Conservation (phyloP, 2,113 vertebrate species). For the Micronycteris hirsuta region DNA sequence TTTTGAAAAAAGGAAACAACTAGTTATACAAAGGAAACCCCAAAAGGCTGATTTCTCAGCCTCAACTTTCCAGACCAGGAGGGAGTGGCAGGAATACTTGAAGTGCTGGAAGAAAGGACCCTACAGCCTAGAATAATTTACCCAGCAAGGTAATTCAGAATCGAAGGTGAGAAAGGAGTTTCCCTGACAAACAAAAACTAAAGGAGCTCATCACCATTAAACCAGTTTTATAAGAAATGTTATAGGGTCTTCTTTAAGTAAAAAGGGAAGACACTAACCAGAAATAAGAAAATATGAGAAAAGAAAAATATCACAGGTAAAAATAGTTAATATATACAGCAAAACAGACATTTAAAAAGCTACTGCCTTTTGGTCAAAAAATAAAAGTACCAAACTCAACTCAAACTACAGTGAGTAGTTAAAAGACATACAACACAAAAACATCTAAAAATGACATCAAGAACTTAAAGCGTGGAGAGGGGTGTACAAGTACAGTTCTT, state of each 20-base stretch:
- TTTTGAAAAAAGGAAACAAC: background rate
- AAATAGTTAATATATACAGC: background rate
- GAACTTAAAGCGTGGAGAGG: background rate
- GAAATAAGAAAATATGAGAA: background rate
- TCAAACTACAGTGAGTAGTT: no score
- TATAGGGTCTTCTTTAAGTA: background rate
- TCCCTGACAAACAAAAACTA: background rate
- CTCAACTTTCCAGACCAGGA: background rate
- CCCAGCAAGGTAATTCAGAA: background rate
- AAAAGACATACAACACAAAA: background rate
- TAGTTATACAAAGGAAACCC: background rate
- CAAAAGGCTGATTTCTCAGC: background rate
- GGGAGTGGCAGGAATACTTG: background rate
- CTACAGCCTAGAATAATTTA: background rate
- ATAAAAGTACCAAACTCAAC: no score
- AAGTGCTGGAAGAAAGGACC: background rate
- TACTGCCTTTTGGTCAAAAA: background rate
- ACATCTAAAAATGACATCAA: background rate
- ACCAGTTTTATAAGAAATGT: background rate
- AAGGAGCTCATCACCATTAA: background rate
- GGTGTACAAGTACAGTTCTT: background rate
- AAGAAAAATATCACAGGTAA: background rate
- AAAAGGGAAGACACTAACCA: background rate
- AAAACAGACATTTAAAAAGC: background rate
- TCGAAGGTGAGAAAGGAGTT: background rate